Base-by-base conservation (phyloP, 2,113 vertebrate genomes). In the Callochromis pleurospilus region DNA sequence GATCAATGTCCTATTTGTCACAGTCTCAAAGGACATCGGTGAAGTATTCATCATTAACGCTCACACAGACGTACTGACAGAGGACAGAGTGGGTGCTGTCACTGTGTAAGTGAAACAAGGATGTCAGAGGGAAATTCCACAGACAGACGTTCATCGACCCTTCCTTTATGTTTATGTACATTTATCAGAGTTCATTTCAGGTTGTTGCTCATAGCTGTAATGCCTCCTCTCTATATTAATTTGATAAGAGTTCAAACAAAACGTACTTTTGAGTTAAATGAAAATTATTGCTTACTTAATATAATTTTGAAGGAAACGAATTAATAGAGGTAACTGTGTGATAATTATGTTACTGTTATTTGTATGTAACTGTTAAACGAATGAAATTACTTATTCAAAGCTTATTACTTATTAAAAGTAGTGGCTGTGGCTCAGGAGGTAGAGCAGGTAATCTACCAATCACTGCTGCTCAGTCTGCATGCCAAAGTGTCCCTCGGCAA, bases 1-100 rank as follows among this genome's bases (percentile, higher is more conserved):
- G 88, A 94, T 92, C 93, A 94, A 92, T 94, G 93, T 91, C 88
- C 75, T 80, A 40, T 93, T 93, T 94, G 93, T 94, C 88, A 14
- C 81, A 45, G 68, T 84, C 80, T 82, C 68, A 73, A 84, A 85
- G 70, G 4, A 73, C 93, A 89, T 90, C 90, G 81, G 85, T 88
- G 91, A 88, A 65, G 89, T 79, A 92, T 94, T 94, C 92, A 93
- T 93, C 88, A 87, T 85, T 82, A 82, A 36, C 24, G 60, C 79
- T 36, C 40, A 70, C 15, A 24, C 88, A 81, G 49, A 89, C 73
- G 45, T 47, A 17, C 84, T 75, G 86, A 89, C 84, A 55, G 87
- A 83, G 88, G 84, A 87, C 90, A 90, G 40, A 51, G 62, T 21
- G 79, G 60, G 70, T 68, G 58, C 14, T 29, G 58, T 89, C n/a